These are phyloP conservation scores for Agrochola litura DNA, from an alignment of 2,888 invertebrate species.

Conservation along the genomic window DNA sequence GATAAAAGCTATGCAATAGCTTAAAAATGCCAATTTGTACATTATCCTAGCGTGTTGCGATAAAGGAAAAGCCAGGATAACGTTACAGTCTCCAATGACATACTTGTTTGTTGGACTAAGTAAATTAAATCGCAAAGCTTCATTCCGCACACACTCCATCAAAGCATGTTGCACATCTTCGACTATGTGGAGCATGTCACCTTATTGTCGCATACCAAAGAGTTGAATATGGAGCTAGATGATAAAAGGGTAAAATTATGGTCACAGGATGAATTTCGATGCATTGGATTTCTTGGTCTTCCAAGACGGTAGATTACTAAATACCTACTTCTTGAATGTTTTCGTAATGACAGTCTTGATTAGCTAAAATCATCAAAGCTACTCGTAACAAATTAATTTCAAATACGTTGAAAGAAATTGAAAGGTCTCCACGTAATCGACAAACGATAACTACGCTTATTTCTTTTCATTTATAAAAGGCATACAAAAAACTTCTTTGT, in stretches of 20 bases:
- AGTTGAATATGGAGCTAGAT: not conserved
- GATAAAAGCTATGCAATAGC: no score
- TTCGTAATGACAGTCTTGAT: no score
- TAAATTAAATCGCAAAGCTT: no score
- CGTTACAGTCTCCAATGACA: no score
- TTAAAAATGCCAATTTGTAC: no score
- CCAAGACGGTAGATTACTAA: no score
- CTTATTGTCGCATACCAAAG: not conserved
- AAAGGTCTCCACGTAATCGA: slow-evolving; percentile 24
- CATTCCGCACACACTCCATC: no score
- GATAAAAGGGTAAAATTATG: not conserved
- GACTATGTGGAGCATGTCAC: no score
- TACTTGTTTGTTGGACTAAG: no score
- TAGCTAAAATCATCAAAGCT: not conserved
- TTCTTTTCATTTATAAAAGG: not conserved
- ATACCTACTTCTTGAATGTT: not conserved
- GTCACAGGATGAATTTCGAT: not conserved
- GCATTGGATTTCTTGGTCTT: not conserved
- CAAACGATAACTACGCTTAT: slow-evolving; percentile 9
- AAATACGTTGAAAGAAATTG: not conserved
- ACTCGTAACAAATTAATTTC: not conserved
- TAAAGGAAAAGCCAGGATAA: no score
- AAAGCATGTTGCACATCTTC: no score
- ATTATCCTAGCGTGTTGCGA: no score
- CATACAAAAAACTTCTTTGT: slow-evolving; percentile 14